phyloP scores from a whole-genome alignment of 2,797 vertebrate species.

The Intellagama lesueurii region DNA sequence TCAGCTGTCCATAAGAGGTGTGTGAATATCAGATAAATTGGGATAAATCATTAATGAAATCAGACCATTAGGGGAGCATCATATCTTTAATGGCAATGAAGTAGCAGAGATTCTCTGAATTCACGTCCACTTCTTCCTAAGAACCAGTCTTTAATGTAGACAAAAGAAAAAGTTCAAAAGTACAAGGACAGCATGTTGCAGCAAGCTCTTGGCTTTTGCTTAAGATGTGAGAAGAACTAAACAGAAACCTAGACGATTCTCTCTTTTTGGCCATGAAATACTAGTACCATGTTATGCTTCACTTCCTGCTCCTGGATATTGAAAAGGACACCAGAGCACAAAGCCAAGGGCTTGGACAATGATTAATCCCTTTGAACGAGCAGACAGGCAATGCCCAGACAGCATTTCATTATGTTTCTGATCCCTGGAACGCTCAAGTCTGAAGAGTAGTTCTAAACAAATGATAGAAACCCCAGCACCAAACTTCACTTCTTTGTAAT shows the following conservation, averaged over 20 bases:
- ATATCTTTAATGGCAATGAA: constrained; percentile 32
- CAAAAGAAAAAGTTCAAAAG: constrained; percentile 39
- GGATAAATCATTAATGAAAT: background rate
- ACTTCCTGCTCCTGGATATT: constrained; percentile 36
- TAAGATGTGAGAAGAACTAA: constrained; percentile 25
- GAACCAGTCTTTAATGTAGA: constrained; percentile 24
- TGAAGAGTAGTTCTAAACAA: constrained; percentile 36
- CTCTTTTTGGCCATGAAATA: constrained; percentile 47
- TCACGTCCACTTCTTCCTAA: background rate
- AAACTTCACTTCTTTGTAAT: background rate
- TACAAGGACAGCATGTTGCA: constrained; percentile 44
- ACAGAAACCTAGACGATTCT: constrained; percentile 28
- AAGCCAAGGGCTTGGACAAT: constrained; percentile 44
- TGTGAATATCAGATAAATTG: background rate
- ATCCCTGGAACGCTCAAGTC: background rate
- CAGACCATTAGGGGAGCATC: background rate
- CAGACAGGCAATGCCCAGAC: constrained; percentile 17
- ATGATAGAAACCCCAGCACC: constrained; percentile 40
- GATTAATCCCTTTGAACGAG: constrained; percentile 55
- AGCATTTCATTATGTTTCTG: constrained; percentile 15
- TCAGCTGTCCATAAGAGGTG: background rate
- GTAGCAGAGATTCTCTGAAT: constrained; percentile 15
- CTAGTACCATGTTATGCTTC: constrained; percentile 5
- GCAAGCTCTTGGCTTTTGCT: constrained; percentile 27
- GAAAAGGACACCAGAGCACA: constrained; percentile 16